These are phyloP conservation scores for Leptopterna dolabrata DNA, from an alignment of 2,888 invertebrate species.

Conservation along the genomic window DNA sequence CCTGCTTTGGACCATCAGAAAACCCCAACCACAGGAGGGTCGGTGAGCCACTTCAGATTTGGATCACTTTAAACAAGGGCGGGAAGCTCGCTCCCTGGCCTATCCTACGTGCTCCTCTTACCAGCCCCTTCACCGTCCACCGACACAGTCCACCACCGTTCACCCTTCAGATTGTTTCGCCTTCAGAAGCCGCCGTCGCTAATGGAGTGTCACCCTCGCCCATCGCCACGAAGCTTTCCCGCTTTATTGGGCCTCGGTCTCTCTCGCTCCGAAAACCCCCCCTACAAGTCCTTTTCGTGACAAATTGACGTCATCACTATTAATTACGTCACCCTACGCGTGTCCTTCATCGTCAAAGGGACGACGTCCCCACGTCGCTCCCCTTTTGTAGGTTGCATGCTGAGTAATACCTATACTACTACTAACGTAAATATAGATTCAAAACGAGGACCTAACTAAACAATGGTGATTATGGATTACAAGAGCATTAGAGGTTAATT, in stretches of 20 bases:
- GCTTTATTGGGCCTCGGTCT: background rate
- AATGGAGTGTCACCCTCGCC: conserved; percentile 36
- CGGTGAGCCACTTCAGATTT: background rate
- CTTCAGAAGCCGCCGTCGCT: conserved; percentile 22
- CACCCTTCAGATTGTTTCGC: background rate
- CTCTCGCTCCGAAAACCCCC: background rate
- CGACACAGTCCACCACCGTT: background rate
- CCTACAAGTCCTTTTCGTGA: background rate
- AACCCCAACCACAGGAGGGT: no score
- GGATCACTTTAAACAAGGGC: background rate
- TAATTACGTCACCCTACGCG: conserved; percentile 40
- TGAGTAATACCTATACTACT: background rate
- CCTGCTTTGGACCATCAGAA: no score
- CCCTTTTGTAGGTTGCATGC: no score
- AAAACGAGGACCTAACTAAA: no score
- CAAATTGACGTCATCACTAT: conserved; percentile 45
- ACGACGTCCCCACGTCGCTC: no score
- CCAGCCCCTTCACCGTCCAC: background rate
- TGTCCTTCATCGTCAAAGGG: background rate
- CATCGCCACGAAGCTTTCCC: background rate
- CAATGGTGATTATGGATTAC: no score
- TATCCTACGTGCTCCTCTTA: background rate
- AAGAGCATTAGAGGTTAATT: no score
- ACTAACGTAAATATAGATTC: no score
- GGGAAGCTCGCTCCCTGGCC: background rate